Percentiles rank a stretch among this genome's conserved stretches.
Evolutionary conservation across 2,888 invertebrate species (phyloP).

Genomic region (Pollenia amentaria): DNA sequence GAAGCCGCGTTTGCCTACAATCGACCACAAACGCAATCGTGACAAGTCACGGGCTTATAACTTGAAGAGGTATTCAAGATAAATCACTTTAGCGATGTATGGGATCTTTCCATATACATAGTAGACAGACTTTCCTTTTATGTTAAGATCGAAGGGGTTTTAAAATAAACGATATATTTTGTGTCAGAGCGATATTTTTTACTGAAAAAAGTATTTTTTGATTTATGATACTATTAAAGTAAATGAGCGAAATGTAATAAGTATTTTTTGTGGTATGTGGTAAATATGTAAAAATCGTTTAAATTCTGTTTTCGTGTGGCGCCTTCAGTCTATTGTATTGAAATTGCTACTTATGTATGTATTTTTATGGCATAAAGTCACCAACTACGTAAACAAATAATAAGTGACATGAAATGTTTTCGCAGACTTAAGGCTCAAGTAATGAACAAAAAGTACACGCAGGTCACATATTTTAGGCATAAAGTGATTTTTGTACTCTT

Average conservation of each 20-base stretch:
- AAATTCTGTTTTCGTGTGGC: slow-evolving; percentile 38
- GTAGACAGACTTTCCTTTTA: no score
- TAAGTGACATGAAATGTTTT: slow-evolving; percentile 2
- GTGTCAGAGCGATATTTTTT: no score
- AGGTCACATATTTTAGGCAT: neutral
- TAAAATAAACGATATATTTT: no score
- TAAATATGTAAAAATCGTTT: neutral
- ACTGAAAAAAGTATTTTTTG: no score
- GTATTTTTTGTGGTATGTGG: neutral
- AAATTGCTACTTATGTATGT: neutral
- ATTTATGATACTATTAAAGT: no score
- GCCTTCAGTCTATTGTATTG: slow-evolving; percentile 24
- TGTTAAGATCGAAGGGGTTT: no score
- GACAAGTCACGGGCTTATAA: no score
- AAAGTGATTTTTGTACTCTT: neutral
- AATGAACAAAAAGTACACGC: neutral
- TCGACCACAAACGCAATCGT: no score
- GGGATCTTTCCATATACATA: no score
- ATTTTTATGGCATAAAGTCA: neutral
- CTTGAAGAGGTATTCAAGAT: no score
- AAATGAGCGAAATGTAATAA: neutral
- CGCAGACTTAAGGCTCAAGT: neutral
- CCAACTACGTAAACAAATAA: neutral
- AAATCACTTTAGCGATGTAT: no score
- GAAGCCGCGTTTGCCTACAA: no score